Evolutionary conservation across 2,113 vertebrate species (phyloP).

Genomic region (Brachyhypopomus gauderio): DNA sequence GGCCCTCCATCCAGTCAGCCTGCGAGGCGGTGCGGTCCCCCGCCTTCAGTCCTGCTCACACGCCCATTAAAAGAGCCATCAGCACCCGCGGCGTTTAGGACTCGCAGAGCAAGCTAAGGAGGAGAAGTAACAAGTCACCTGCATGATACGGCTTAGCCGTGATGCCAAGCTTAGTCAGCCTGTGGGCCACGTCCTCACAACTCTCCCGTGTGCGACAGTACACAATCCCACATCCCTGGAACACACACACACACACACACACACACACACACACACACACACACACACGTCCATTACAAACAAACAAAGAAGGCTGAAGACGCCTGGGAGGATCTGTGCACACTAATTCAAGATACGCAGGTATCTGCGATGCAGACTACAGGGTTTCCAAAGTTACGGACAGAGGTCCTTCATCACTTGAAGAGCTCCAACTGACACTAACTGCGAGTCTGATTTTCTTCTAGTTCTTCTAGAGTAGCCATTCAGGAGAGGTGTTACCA

Average conservation of each 20-base stretch:
- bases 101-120: background rate
- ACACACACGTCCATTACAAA: background rate
- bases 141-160: conserved; percentile 91
- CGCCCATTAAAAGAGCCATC: background rate
- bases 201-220: conserved; percentile 94
- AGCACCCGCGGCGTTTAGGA: background rate
- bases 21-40: conserved; percentile 84
- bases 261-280: background rate
- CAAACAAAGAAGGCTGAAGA: too few relatives aligned
- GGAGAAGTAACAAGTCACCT: conserved; percentile 71
- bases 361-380: too few relatives aligned
- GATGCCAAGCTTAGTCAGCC: conserved; percentile 85
- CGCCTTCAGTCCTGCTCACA: conserved; percentile 82
- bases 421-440: too few relatives aligned
- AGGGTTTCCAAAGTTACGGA: too few relatives aligned
- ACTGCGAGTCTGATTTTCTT: too few relatives aligned
- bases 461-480: too few relatives aligned
- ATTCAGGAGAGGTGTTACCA: too few relatives aligned
- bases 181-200: conserved; percentile 89
- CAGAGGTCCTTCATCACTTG: too few relatives aligned
- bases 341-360: too few relatives aligned
- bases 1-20: conserved; percentile 94
- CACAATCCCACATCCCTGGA: conserved; percentile 91
- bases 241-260: conserved; percentile 34
- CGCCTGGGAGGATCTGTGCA: too few relatives aligned